phyloP scores from a whole-genome alignment of 2,797 vertebrate genomes.

The Acipenser transmontanus region DNA sequence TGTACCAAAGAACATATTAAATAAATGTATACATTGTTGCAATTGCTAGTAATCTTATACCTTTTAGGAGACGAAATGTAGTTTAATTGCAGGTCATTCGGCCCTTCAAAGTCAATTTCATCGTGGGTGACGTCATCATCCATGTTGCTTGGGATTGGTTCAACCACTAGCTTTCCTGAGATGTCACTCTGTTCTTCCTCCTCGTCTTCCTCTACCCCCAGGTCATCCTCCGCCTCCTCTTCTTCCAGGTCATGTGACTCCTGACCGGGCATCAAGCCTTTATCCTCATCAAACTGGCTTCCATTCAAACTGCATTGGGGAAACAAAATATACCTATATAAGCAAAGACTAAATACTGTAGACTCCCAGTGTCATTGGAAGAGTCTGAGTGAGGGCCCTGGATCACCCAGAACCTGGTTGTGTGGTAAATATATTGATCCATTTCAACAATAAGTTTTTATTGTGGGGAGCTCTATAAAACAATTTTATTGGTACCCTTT shows the following conservation, averaged over 20 bases:
- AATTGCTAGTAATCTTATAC: conserved; percentile 39
- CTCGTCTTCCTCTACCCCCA: conserved; percentile 82
- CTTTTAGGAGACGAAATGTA: conserved; percentile 82
- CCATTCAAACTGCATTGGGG: conserved; percentile 74
- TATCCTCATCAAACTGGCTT: conserved; percentile 80
- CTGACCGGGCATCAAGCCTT: conserved; percentile 65
- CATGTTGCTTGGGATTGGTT: conserved; percentile 53
- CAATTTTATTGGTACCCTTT: no score
- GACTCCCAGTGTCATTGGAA: no score
- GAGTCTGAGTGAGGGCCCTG: no score
- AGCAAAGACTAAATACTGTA: no score
- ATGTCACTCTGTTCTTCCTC: conserved; percentile 60
- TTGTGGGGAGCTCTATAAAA: no score
- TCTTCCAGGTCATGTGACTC: conserved; percentile 81
- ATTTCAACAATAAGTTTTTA: no score
- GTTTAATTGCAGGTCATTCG: conserved; percentile 73
- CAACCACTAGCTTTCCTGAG: conserved; percentile 61
- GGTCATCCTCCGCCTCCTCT: conserved; percentile 81
- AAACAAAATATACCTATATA: neutral
- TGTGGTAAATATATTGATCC: no score
- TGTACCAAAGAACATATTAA: no score
- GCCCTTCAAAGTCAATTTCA: conserved; percentile 75
- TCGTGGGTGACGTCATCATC: conserved; percentile 65
- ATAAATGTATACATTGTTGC: no score
- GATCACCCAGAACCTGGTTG: no score